Conservation (phyloP, 2,888 invertebrate genomes). For the Macaria liturata region DNA sequence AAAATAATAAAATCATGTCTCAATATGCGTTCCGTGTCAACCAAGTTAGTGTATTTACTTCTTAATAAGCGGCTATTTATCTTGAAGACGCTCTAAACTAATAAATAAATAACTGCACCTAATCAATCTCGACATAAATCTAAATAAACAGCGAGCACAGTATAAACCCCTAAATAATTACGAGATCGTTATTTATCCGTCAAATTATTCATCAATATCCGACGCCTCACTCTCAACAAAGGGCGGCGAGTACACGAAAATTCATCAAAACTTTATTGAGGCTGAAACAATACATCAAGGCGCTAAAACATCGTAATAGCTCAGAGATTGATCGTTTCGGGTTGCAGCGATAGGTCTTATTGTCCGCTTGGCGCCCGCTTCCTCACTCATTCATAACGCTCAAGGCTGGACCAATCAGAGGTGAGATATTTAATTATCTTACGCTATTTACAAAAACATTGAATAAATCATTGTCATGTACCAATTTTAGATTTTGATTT, state of each 20-base stretch:
- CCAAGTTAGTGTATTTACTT: no score
- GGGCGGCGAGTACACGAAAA: conserved; percentile 72
- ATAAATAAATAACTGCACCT: conserved; percentile 1
- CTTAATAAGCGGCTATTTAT: no score
- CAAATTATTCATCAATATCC: conserved; percentile 79
- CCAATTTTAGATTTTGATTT: no score
- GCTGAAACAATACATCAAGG: conserved; percentile 81
- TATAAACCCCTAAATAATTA: conserved; percentile 60
- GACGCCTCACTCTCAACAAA: conserved; percentile 72
- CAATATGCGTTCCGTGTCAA: no score
- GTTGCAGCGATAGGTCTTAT: conserved; percentile 68
- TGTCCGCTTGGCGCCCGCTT: conserved; percentile 50
- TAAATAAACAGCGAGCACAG: conserved; percentile 21
- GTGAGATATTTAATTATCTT: no score
- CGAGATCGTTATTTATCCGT: conserved; percentile 60
- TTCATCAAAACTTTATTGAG: conserved; percentile 83
- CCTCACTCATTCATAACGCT: conserved; percentile 29
- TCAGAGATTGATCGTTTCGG: conserved; percentile 77
- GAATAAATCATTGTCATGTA: no score
- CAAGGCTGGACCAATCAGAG: conserved; percentile 1
- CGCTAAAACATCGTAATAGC: conserved; percentile 81
- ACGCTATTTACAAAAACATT: no score
- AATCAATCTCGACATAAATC: conserved; percentile 8
- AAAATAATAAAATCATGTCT: no score
- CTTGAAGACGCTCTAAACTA: no score